These are phyloP conservation scores for Drosophila anomelani DNA, from an alignment of 2,888 invertebrate genomes.

Conservation along the genomic window DNA sequence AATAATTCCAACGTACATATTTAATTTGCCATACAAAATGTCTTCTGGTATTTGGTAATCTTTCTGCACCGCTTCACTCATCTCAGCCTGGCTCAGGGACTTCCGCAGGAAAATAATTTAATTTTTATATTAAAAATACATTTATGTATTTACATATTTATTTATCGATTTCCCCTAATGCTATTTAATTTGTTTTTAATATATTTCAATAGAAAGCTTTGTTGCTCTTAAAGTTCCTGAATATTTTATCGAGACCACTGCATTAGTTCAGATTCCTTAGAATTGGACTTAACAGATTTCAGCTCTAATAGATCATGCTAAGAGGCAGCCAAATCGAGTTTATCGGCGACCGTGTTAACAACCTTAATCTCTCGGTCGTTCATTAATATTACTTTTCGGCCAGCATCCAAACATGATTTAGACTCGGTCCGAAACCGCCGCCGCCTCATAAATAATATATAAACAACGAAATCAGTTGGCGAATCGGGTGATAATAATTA, in stretches of 20 bases:
- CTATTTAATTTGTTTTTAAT: no score
- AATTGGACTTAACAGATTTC: conserved; percentile 1
- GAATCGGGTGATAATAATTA: conserved; percentile 68
- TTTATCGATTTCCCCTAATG: no score
- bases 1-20: conserved; percentile 61
- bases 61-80: conserved; percentile 6
- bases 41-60: conserved; percentile 64
- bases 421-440: conserved; percentile 22
- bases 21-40: conserved; percentile 73
- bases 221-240: not conserved
- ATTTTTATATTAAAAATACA: no score
- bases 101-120: not conserved
- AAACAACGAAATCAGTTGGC: conserved; percentile 54
- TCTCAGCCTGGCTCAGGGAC: not conserved
- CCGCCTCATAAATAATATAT: conserved; percentile 70
- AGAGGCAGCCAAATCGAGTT: conserved; percentile 35
- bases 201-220: not conserved
- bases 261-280: not conserved
- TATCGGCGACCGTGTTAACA: conserved; percentile 47
- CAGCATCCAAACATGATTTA: conserved; percentile 66
- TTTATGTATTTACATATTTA: no score
- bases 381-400: conserved; percentile 48
- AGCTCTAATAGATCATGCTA: conserved; percentile 29
- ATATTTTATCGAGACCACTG: not conserved
- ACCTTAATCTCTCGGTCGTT: conserved; percentile 47